Conservation (phyloP, 2,888 invertebrate genomes). For the Glaucopsyche alexis region DNA sequence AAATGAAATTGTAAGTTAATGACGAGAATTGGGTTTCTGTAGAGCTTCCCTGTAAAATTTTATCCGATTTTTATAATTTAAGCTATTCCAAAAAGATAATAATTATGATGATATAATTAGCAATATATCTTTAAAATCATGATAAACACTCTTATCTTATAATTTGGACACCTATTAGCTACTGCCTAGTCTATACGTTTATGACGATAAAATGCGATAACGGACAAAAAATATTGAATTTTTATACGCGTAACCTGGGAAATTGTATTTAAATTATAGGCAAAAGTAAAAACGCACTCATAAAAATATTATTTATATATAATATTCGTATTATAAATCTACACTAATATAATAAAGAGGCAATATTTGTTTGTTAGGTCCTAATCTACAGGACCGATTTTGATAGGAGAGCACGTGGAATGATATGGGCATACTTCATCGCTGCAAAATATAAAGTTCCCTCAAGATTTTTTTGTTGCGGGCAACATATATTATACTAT, state of each 20-base stretch:
- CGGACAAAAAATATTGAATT: not conserved
- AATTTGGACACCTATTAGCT: not conserved
- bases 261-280: not conserved
- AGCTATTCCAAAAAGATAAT: not conserved
- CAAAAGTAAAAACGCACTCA: too few relatives aligned
- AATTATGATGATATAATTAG: not conserved
- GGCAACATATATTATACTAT: too few relatives aligned
- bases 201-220: not conserved
- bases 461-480: too few relatives aligned
- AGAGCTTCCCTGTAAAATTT: not conserved
- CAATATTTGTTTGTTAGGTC: too few relatives aligned
- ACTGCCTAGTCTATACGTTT: constrained; percentile 1
- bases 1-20: too few relatives aligned
- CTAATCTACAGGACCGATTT: too few relatives aligned
- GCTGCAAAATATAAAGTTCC: too few relatives aligned
- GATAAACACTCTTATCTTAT: not conserved
- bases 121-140: not conserved
- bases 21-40: not conserved
- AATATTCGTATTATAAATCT: too few relatives aligned
- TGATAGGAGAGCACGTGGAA: too few relatives aligned
- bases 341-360: too few relatives aligned
- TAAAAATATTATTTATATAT: too few relatives aligned
- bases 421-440: too few relatives aligned
- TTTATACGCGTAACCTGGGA: not conserved
- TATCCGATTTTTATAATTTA: not conserved